phyloP scores from a whole-genome alignment of 2,797 vertebrate species.

The Dryobates pubescens region DNA sequence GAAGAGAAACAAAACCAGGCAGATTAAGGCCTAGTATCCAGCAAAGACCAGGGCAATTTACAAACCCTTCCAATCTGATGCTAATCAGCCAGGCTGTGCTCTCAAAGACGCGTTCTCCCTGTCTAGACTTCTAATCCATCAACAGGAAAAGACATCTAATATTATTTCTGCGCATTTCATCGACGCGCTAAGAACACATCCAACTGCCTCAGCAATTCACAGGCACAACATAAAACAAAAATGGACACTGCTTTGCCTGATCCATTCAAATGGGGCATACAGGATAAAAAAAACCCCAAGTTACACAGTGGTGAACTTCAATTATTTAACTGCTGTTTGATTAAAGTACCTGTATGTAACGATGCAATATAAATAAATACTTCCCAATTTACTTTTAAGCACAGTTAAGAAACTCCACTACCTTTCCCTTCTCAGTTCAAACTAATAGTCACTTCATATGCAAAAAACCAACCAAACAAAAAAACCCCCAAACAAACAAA shows the following conservation, averaged over 20 bases:
- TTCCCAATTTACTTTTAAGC: not conserved
- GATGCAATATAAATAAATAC: not conserved
- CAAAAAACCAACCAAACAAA: not conserved
- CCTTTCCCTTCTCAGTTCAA: not conserved
- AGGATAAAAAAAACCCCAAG: not conserved
- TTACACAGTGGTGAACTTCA: not conserved
- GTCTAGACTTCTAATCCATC: conserved; percentile 70
- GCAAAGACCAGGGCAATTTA: not conserved
- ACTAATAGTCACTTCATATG: not conserved
- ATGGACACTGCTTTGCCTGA: not conserved
- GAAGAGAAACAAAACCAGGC: conserved; percentile 45
- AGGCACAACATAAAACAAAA: not conserved
- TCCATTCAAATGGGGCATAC: not conserved
- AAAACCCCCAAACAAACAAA: not conserved
- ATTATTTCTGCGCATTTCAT: conserved; percentile 52
- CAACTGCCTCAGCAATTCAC: conserved; percentile 14
- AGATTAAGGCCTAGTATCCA: conserved; percentile 52
- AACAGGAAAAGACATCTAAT: conserved; percentile 47
- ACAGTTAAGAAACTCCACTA: not conserved
- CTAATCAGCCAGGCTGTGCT: conserved; percentile 55
- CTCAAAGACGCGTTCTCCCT: conserved; percentile 26
- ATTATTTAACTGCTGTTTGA: not conserved
- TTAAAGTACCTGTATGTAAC: not conserved
- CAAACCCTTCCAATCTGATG: conserved; percentile 12
- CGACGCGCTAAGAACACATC: conserved; percentile 27